Base-by-base conservation (phyloP, 2,797 vertebrate species). In the Hipposideros larvatus region DNA sequence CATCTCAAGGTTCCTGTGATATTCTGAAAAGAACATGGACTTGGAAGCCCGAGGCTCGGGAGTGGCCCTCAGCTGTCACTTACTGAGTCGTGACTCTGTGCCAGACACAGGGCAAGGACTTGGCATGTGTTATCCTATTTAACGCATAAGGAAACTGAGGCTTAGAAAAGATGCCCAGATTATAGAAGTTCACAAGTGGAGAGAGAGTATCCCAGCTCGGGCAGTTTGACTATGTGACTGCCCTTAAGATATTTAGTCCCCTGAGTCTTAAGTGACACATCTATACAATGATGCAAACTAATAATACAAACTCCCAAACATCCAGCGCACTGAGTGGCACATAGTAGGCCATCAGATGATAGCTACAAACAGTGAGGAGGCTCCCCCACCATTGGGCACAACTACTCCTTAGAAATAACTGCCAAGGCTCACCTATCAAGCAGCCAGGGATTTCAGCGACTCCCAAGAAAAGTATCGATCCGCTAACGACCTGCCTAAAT, bases 401-500 rank as follows among this genome's bases (percentile, higher is more conserved):
- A 46, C 34, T 48, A 55, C 70, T 96, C 66, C 34, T 78, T 74
- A 91, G 90, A 86, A 94, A 82, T 77, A 91, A 85, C 92, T 82
- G 77, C 59, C 43, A 0, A 11, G 87, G 55, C 85, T 87, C 82
- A 28, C 74, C 86, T 41, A 24, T 66, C 94, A 63, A 77, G 88
- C 86, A 94, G 92, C 53, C 78, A 53, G 83, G 90, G 94, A 80
- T 89, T 95, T 96, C 94, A 93, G 92, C 78, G 79, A 51, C 95
- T 92, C 94, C 22, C 3, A 82, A 87, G 90, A 75, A 75, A 96
- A 91, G 94, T 96, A 97, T 96, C 75, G 97, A 97, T 95, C 96
- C 83, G 5, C 88, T 94, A 90, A 96, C 86, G 85, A 97, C 92
- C 94, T 16, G 85, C 79, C 92, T 96, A 96, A 97, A 96, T 97